Conservation (phyloP, 2,797 vertebrate species). For the Pangasius larnaudii region DNA sequence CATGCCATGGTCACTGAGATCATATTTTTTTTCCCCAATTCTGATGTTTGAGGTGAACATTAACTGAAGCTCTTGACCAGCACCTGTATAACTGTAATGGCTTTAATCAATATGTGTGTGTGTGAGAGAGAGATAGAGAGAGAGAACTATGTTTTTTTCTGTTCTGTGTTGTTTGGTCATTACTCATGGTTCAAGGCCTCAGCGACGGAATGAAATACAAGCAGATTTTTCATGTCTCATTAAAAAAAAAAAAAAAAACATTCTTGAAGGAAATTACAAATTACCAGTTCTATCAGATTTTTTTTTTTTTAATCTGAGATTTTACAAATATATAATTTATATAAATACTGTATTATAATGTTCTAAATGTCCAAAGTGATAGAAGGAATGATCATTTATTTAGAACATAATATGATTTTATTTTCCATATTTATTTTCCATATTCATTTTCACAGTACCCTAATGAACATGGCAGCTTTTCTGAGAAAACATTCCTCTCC, state of each 20-base stretch:
- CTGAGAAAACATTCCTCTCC: not conserved
- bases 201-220: not conserved
- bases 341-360: not conserved
- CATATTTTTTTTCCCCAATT: not conserved
- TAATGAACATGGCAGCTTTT: not conserved
- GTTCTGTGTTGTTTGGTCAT: not conserved
- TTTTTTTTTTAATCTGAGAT: not conserved
- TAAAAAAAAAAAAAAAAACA: too few species aligned
- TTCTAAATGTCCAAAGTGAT: not conserved
- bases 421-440: not conserved
- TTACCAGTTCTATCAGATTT: not conserved
- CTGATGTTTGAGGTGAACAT: not conserved
- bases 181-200: not conserved
- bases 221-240: not conserved
- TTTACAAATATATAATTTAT: not conserved
- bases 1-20: not conserved
- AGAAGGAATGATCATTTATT: not conserved
- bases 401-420: not conserved
- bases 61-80: not conserved
- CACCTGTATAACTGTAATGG: not conserved
- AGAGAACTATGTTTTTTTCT: not conserved
- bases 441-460: not conserved
- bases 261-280: not conserved
- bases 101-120: not conserved
- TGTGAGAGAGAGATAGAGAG: not conserved